Evolutionary conservation across 2,113 vertebrate genomes (phyloP), one percentile per base, ranked within the genome.

Genomic region (Poecile atricapillus): DNA sequence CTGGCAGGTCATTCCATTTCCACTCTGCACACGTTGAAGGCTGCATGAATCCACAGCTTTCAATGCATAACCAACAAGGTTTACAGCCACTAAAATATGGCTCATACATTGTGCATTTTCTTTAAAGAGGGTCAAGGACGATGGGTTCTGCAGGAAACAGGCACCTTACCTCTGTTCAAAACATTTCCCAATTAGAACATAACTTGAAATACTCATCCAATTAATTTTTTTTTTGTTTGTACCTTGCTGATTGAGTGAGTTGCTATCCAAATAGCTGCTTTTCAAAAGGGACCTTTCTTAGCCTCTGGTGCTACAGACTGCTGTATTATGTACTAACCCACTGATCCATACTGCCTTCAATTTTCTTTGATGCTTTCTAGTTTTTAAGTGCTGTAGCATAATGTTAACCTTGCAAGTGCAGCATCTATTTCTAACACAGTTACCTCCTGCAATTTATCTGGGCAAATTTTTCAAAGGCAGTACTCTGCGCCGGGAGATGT

Each of bases 331-430:
- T 78, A 67, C 76, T 62, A 89, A 81, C 71, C 56, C 68, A 85
- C 33, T 86, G 90, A 93, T 77, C 76, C 92, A 37, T 43, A 43
- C 35, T 44, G 68, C 80, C 47, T 92, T 94, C 95, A 91, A 39
- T 90, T 93, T 87, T 43, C 87, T 85, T 91, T 69, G 78, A 76
- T 62, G 82, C 19, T 73, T 60, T 69, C 87, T 62, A 60, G 53
- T 68, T 93, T 91, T 85, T 77, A 95, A 50, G 60, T 0, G 7
- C 59, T 83, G 67, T n/a, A 92, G 65, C 31, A 62, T 53, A 87
- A 90, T 14, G 64, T 75, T 88, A 92, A 62, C 85, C 82, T 92
- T 95, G 88, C 49, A 90, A 85, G 60, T 60, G n/a, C 28, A 87
- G 82, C 52, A 25, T 47, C 76, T 58, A 41, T 80, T 92, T 90